Evolutionary conservation across 2,888 invertebrate genomes (phyloP).

Genomic region (Drosophila subquinaria): DNA sequence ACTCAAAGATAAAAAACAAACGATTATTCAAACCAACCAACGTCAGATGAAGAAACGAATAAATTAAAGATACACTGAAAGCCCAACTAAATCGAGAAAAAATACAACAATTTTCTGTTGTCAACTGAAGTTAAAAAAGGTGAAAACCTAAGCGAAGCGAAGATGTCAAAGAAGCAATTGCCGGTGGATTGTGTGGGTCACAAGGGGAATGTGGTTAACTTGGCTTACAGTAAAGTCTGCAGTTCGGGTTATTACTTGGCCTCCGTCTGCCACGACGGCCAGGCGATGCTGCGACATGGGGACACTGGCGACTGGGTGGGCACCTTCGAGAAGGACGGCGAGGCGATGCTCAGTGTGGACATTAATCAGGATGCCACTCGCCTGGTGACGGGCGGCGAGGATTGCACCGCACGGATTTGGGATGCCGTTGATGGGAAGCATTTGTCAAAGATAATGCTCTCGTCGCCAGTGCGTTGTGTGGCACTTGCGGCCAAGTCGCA

Average conservation of each 20-base stretch:
- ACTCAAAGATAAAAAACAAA: neutral
- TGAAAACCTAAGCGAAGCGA: neutral
- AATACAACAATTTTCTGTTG: constrained; percentile 1
- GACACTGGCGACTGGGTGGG: constrained; percentile 99
- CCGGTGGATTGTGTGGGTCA: constrained; percentile 49
- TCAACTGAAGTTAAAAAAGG: neutral
- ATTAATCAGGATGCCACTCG: constrained; percentile 94
- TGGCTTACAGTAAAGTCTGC: constrained; percentile 51
- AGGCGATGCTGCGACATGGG: constrained; percentile 97
- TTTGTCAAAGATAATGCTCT: constrained; percentile 89
- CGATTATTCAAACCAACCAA: neutral
- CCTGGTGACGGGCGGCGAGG: constrained; percentile 96
- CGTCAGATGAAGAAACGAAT: neutral
- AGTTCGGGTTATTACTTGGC: constrained; percentile 54
- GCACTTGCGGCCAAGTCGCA: constrained; percentile 92
- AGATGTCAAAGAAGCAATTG: constrained; percentile 28
- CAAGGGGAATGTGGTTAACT: constrained; percentile 29
- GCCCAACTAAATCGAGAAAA: neutral
- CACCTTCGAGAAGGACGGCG: constrained; percentile 97
- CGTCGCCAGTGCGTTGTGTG: constrained; percentile 96
- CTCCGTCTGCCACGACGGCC: constrained; percentile 89
- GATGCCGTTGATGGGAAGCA: constrained; percentile 95
- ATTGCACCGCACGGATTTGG: constrained; percentile 97
- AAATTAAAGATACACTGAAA: neutral
- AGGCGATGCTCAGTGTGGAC: constrained; percentile 97